Conservation (phyloP, 2,113 vertebrate species). For the Tachuris rubrigastra region DNA sequence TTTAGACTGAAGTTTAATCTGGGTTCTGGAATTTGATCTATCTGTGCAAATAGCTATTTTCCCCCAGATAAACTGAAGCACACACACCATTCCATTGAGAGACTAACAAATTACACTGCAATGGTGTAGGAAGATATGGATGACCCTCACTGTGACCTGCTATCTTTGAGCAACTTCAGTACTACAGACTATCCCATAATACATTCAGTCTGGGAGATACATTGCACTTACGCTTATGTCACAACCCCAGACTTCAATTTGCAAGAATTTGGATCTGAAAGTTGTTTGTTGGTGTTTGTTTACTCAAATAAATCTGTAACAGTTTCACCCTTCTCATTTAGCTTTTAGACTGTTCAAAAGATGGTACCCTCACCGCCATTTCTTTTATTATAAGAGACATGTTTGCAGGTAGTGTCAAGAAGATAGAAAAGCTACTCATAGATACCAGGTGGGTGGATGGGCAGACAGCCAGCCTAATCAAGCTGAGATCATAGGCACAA, state of each 20-base stretch:
- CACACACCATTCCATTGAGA: not conserved
- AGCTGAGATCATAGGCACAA: constrained; percentile 31
- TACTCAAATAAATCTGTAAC: not conserved
- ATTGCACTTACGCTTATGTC: not conserved
- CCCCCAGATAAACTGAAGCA: not conserved
- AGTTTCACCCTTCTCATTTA: not conserved
- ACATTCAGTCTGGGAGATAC: not conserved
- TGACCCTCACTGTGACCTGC: not conserved
- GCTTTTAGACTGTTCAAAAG: not conserved
- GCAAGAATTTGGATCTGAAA: not conserved
- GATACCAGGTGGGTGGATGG: not conserved
- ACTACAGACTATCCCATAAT: not conserved
- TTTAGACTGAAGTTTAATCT: not conserved
- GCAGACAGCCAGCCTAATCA: not conserved
- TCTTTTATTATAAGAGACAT: not conserved
- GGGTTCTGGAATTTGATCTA: not conserved
- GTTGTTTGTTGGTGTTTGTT: not conserved
- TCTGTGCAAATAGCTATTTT: not conserved
- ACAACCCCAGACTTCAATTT: not conserved
- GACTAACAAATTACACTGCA: not conserved
- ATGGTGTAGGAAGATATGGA: not conserved
- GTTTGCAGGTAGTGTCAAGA: not conserved
- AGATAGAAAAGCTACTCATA: not conserved
- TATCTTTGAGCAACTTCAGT: not conserved
- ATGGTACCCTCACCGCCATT: not conserved